Evolutionary conservation across 2,797 vertebrate species (phyloP), one percentile per base, ranked within the genome.

Genomic region (Rhinogobio ventralis): DNA sequence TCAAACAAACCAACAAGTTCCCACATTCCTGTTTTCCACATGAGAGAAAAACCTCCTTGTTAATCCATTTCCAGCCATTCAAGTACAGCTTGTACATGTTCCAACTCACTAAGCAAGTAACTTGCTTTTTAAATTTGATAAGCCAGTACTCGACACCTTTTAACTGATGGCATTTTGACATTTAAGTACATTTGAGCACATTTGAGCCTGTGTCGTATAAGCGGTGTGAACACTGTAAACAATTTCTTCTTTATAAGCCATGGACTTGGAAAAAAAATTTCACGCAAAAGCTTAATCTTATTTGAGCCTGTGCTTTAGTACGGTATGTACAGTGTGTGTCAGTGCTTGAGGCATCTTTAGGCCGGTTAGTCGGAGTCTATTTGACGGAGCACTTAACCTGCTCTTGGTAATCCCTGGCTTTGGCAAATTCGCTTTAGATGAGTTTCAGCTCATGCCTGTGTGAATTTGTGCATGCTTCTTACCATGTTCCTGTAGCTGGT

Each of bases 361-460:
- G 4, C 75, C 19, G 30, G 67, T 87, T 79, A 66, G 78, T 68
- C 36, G 11, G 3, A 39, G 69, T 30, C 75, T 62, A 9, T 85
- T 80, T 78, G 71, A 76, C 87, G 62, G 57, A 55, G 75, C 83
- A 85, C 69, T 85, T 79, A 83, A 83, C 69, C 75, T 79, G 79
- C 74, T 85, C 60, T 85, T 64, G 28, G 20, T 85, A 83, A 87
- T 78, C 68, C 53, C 60, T 42, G 57, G 83, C 79, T 85, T 85
- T 78, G 46, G 57, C 64, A 73, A 67, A 77, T 83, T 64, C 82
- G 79, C 73, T 79, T 68, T 75, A 46, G 73, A 77, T 68, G 42
- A 55, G 77, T 23, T 84, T 60, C 2, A 57, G 45, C 60, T 39
- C 5, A 14, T 53, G 60, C 20, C 5, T 15, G 14, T 69, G 39